Evolutionary conservation across 2,113 vertebrate genomes (phyloP).

Genomic region (Deroptyus accipitrinus): DNA sequence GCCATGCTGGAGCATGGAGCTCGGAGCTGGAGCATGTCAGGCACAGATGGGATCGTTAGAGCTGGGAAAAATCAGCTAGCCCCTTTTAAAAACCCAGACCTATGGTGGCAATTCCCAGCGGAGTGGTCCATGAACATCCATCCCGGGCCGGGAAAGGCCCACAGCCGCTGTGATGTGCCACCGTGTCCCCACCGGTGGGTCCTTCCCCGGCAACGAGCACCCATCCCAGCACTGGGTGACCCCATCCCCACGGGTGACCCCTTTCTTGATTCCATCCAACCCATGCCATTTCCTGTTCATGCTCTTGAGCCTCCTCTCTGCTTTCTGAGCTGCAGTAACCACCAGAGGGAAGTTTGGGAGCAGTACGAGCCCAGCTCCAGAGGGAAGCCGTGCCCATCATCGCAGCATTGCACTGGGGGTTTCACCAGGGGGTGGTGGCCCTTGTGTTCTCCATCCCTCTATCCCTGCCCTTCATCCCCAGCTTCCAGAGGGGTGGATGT

Average conservation of each 20-base stretch:
- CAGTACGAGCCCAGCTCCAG: background rate
- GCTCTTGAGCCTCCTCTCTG: constrained; percentile 3
- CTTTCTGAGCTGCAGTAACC: constrained; percentile 45
- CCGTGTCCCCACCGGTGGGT: rapidly evolving
- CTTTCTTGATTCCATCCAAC: background rate
- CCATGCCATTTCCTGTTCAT: background rate
- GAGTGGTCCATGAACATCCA: background rate
- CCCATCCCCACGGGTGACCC: background rate
- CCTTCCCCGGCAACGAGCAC: background rate
- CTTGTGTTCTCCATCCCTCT: background rate
- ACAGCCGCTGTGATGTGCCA: background rate
- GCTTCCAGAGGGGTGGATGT: background rate
- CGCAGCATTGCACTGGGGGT: background rate
- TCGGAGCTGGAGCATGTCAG: constrained; percentile 28
- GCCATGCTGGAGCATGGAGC: background rate
- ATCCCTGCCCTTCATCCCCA: background rate
- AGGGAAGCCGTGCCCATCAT: background rate
- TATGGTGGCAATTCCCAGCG: background rate
- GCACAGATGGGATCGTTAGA: constrained; percentile 30
- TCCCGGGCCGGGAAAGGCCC: background rate
- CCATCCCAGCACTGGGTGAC: background rate
- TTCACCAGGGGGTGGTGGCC: background rate
- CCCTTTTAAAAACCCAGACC: constrained; percentile 10
- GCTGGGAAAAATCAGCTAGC: constrained; percentile 41
- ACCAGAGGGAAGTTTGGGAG: constrained; percentile 65